Conservation (phyloP, 2,888 invertebrate genomes). For the Euphydryas editha region DNA sequence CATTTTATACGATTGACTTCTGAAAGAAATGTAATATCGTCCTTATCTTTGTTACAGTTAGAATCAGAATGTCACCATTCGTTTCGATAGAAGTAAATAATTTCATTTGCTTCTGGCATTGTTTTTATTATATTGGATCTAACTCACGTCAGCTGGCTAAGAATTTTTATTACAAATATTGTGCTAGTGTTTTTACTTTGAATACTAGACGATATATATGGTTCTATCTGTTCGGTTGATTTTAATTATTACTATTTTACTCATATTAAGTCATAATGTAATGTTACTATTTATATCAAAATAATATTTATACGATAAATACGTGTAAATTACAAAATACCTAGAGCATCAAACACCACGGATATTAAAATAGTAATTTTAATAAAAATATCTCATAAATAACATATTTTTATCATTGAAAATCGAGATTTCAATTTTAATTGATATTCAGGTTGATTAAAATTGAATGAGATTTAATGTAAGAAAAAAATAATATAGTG, state of each 20-base stretch:
- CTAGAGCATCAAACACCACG: no score
- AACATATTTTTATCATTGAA: no score
- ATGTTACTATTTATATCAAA: no score
- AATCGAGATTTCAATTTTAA: no score
- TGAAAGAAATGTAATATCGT: conserved; percentile 10
- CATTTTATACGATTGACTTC: conserved; percentile 14
- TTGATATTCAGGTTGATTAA: conserved; percentile 5
- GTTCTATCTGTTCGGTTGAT: no score
- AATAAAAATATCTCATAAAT: no score
- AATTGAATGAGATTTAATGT: no score
- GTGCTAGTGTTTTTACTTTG: conserved; percentile 22
- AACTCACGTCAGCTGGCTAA: conserved; percentile 42
- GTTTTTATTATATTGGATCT: conserved; percentile 43
- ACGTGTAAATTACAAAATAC: no score
- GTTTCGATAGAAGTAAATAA: conserved; percentile 35
- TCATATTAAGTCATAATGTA: not conserved
- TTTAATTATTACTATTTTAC: no score
- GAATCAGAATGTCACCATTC: conserved; percentile 17
- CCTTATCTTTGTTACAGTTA: conserved; percentile 15
- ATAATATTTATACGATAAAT: no score
- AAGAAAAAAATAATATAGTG: no score
- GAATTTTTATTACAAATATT: conserved; percentile 39
- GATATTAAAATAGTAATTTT: no score
- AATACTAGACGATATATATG: not conserved
- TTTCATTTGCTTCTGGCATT: conserved; percentile 40